Evolutionary conservation across 1,140 invertebrate genomes (phyloP), one percentile per base, ranked within the genome.

Genomic region (Caenorhabditis tropicalis): DNA sequence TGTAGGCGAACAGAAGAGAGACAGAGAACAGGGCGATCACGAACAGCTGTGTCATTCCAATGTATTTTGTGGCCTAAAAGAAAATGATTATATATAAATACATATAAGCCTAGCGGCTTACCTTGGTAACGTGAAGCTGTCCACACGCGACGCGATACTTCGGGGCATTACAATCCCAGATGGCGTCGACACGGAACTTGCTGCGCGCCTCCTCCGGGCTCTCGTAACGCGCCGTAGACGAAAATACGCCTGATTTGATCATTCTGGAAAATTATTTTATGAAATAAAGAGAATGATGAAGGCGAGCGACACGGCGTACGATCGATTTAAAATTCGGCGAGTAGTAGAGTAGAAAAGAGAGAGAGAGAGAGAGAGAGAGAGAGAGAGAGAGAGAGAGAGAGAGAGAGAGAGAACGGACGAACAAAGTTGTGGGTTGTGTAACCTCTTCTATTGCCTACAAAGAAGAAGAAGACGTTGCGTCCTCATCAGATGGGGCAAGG

Each of bases 121-220:
- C 82, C 58, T 87, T 89, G 33, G 88, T 89, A n/a, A 90, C 89
- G 82, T 90, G 89, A 39, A 90, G 83, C 79, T 85, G 86, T 27
- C 90, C 74, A 49, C 89, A 90, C 19, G 88, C 83, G 31, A 89
- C 88, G 53, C 89, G 87, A 81, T 91, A 90, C 65, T 90, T 85
- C 33, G 48, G 53, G 12, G 85, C 89, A 46, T 90, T 87, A 3
- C 87, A 81, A 74, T 91, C 84, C 89, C 89, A 90, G 24, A 90
- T 79, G 15, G 85, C 82, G 43, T 90, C 89, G 56, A 90, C 88
- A 48, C 82, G 48, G 16, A 56, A 49, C 43, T 53, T 56, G 19
- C 49, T 31, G 53, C 49, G 81, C 49, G 36, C 49, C 19, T 53
- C 36, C 81, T 53, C 49, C 24, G 81, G 81, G 36, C 49, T 58